Percentiles rank a stretch among this genome's conserved stretches.
Evolutionary conservation across 2,888 invertebrate genomes (phyloP).

Genomic region (Latrodectus elegans): DNA sequence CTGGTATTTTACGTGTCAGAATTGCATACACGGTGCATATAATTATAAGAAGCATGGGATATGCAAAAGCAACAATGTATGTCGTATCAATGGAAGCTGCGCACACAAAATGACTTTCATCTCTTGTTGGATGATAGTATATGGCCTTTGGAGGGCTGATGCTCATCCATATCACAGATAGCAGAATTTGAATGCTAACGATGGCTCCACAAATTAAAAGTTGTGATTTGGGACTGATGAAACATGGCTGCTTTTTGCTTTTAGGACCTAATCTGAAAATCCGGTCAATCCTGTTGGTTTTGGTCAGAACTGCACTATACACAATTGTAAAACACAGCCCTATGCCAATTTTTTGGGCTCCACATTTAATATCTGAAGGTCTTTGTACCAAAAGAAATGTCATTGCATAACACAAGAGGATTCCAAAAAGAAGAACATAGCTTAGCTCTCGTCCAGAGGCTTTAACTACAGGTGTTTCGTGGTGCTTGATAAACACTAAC

Average conservation of each 20-base stretch:
- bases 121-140: slow-evolving; percentile 91
- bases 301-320: slow-evolving; percentile 76
- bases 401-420: slow-evolving; percentile 75
- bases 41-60: slow-evolving; percentile 92
- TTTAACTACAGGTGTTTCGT: slow-evolving; percentile 76
- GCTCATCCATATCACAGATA: slow-evolving; percentile 93
- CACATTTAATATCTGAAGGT: slow-evolving; percentile 75
- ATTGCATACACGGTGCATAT: slow-evolving; percentile 78
- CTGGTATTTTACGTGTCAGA: slow-evolving; percentile 76
- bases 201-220: slow-evolving; percentile 75
- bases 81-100: slow-evolving; percentile 93
- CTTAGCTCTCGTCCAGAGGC: slow-evolving; percentile 76
- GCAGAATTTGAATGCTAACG: slow-evolving; percentile 75
- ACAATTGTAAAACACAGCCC: slow-evolving; percentile 76
- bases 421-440: slow-evolving; percentile 76
- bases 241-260: slow-evolving; percentile 75
- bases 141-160: slow-evolving; percentile 91
- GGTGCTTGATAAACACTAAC: slow-evolving; percentile 74
- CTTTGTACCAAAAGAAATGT: slow-evolving; percentile 75
- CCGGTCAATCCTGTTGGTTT: slow-evolving; percentile 74
- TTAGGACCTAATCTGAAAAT: slow-evolving; percentile 74
- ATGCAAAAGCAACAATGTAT: slow-evolving; percentile 81
- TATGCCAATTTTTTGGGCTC: slow-evolving; percentile 75
- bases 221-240: slow-evolving; percentile 77
- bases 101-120: slow-evolving; percentile 91